Percentiles rank a stretch among this genome's conserved stretches.
phyloP scores from a whole-genome alignment of 1,140 invertebrate genomes.

The Brevipalpus yothersi region DNA sequence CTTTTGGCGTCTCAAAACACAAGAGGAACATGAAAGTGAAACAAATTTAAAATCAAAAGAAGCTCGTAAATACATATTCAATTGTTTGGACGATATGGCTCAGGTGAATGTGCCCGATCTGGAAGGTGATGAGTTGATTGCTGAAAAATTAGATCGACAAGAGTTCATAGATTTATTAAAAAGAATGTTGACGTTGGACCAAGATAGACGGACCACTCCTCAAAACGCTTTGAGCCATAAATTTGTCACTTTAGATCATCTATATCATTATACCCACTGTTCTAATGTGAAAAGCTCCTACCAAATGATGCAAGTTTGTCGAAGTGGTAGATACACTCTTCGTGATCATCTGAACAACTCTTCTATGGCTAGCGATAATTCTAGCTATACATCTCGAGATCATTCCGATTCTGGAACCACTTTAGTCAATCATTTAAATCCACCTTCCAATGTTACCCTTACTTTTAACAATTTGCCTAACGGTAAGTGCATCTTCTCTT shows the following conservation, averaged over 20 bases:
- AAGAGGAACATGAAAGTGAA: slow-evolving; percentile 92
- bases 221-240: slow-evolving; percentile 82
- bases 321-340: slow-evolving; percentile 12
- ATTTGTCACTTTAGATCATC: slow-evolving; percentile 72
- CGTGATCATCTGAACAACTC: not conserved
- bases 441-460: slow-evolving; percentile 12
- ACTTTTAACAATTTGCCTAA: slow-evolving; percentile 24
- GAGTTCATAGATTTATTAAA: slow-evolving; percentile 93
- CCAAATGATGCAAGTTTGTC: slow-evolving; percentile 81
- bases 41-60: slow-evolving; percentile 97
- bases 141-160: slow-evolving; percentile 79
- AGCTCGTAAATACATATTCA: slow-evolving; percentile 97
- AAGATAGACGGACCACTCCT: slow-evolving; percentile 79
- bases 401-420: not conserved
- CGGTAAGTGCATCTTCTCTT: not conserved
- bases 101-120: slow-evolving; percentile 90
- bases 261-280: slow-evolving; percentile 86
- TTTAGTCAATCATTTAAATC: slow-evolving; percentile 7
- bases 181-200: slow-evolving; percentile 91
- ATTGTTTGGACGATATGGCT: slow-evolving; percentile 95
- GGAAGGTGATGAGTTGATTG: slow-evolving; percentile 75
- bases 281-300: slow-evolving; percentile 57
- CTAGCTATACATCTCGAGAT: not conserved
- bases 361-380: not conserved
- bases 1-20: slow-evolving; percentile 87